Evolutionary conservation across 2,113 vertebrate species (phyloP).

Genomic region (Cyanistes caeruleus): DNA sequence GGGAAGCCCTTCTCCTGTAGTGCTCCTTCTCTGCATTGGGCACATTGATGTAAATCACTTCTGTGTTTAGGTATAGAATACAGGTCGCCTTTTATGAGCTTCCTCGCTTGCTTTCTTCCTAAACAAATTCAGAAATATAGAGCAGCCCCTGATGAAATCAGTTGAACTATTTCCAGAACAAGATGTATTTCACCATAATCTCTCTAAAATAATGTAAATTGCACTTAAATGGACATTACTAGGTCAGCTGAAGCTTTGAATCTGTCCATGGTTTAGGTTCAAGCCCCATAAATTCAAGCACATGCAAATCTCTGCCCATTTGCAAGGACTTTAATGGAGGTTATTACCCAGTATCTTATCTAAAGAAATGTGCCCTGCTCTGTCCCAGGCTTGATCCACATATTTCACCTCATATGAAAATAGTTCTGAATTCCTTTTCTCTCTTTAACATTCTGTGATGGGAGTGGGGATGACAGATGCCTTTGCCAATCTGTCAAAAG

Average conservation of each 20-base stretch:
- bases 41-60: not conserved
- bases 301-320: not conserved
- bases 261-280: not conserved
- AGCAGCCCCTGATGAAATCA: not conserved
- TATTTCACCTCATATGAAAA: not conserved
- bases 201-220: not conserved
- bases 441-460: not conserved
- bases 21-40: not conserved
- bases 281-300: not conserved
- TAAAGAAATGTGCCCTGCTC: not conserved
- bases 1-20: not conserved
- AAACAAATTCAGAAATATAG: not conserved
- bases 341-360: not conserved
- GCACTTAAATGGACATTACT: not conserved
- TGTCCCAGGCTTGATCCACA: not conserved
- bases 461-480: slow-evolving; percentile 29
- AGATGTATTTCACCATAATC: not conserved
- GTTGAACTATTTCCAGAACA: not conserved
- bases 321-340: not conserved
- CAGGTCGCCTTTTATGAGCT: not conserved
- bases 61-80: not conserved
- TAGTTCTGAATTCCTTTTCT: not conserved
- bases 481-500: slow-evolving; percentile 41
- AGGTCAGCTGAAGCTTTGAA: not conserved
- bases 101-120: not conserved